Evolutionary conservation across 2,113 vertebrate genomes (phyloP), one percentile per base, ranked within the genome.

Genomic region (Eonycteris spelaea): DNA sequence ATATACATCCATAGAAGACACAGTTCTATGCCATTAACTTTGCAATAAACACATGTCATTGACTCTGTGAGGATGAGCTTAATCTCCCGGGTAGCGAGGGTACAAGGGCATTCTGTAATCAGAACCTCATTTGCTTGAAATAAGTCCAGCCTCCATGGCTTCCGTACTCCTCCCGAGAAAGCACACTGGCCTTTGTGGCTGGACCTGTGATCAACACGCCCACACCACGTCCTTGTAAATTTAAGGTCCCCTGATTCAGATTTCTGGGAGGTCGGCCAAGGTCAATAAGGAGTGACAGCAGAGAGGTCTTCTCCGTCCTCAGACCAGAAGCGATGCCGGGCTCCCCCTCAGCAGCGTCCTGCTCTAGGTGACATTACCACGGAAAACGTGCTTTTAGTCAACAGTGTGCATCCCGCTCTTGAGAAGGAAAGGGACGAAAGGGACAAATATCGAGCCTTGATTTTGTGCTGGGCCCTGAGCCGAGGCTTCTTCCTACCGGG

Each of bases 11-110:
- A 89, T 93, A 92, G 77, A 93, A 94, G 73, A 24, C 51, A 59
- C 19, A 40, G 75, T 94, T 94, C 90, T 93, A 51, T 93, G 71
- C 65, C 86, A 78, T 95, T 97, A 94, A 96, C 91, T 94, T 88
- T 86, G 82, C 80, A 97, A 93, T 93, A 88, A 94, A 35, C 86
- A 55, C 67, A 90, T 83, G 43, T 45, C 92, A 61, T 92, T 96
- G 97, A 73, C 61, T 92, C 83, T 74, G 59, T 90, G 79, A 95
- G n/a, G 67, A 78, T 94, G 89, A 48, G 48, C 77, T 97, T 79
- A 68, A 35, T 94, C 91, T 96, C 92, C 88, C 40, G 65, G 77
- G 95, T 22, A 97, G 89, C 40, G 28, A 91, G 59, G 68, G 13
- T 45, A 7, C 10, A 30, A 45, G 33, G 57, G 30, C 48, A 94